Evolutionary conservation across 2,888 invertebrate genomes (phyloP).

Genomic region (Galeruca laticollis): DNA sequence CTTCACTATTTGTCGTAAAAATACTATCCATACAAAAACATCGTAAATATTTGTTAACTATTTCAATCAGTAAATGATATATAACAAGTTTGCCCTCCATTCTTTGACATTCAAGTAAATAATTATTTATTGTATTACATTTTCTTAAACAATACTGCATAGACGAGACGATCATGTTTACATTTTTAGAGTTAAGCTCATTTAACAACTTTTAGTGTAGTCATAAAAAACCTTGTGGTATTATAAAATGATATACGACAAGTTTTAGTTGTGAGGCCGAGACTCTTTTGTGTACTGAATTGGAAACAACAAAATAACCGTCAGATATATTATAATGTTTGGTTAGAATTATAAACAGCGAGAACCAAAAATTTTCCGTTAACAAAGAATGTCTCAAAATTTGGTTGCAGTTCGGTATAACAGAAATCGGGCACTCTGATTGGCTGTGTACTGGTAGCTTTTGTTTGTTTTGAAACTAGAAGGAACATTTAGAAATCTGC

Average conservation of each 20-base stretch:
- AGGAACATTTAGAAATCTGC: too few relatives aligned
- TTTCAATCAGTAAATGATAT: constrained; percentile 6
- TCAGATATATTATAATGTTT: too few relatives aligned
- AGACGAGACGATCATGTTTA: neutral
- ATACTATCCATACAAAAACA: neutral
- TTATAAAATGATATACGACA: constrained; percentile 11
- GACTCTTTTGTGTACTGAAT: neutral
- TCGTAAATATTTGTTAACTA: constrained; percentile 9
- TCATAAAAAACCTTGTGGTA: constrained; percentile 14
- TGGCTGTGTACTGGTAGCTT: too few relatives aligned
- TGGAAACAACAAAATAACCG: neutral
- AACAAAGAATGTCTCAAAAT: too few relatives aligned
- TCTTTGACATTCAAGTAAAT: constrained; percentile 7
- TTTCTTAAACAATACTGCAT: constrained; percentile 6
- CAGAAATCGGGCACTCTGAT: too few relatives aligned
- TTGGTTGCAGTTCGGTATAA: too few relatives aligned
- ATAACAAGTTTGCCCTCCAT: constrained; percentile 14
- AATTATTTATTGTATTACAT: neutral
- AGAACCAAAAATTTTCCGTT: too few relatives aligned
- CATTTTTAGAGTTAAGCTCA: constrained; percentile 1
- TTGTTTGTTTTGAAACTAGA: too few relatives aligned
- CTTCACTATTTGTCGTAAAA: neutral
- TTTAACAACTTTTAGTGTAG: constrained; percentile 15
- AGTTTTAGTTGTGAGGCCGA: neutral
- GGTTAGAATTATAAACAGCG: too few relatives aligned